Base-by-base conservation (phyloP, 2,888 invertebrate species). In the Drosophila lacicola region DNA sequence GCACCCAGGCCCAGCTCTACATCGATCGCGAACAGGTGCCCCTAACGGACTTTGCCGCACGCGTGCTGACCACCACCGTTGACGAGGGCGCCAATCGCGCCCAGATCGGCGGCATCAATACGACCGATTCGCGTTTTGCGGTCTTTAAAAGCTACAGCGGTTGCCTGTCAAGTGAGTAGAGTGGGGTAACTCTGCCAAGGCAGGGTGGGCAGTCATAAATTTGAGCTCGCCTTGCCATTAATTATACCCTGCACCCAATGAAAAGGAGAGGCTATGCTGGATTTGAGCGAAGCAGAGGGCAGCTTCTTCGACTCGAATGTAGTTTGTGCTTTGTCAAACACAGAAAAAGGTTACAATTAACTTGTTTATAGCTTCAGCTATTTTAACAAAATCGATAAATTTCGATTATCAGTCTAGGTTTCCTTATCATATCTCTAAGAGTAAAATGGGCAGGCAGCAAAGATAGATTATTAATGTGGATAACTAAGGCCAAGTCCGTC, bases 81-180 rank as follows among this genome's bases (percentile, higher is more conserved):
- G 95, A 94, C 76, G 92, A 94, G 47, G 95, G 96, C 9, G 95
- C 95, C 14, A 96, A 96, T 90, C 97, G 97, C 86, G 96, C 97
- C 10, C 97, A 97, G 91, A 95, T 98, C 56, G 97, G 97, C 11
- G 97, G 97, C 25, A 94, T 97, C 14, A 97, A 96, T 85, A 96
- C 97, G 5, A 96, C 95, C 4, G 97, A 97, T 90, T 95, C 96
- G 4, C 94, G 97, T 74, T 95, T 97, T 82, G 95, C 95, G 69
- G 95, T 96, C 66, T 97, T 96, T 90, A 97, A 96, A 90, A 96
- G 96, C 79, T 98, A 97, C 92, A 96, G 96, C 87, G 97, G 98
- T 61, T 98, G 98, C 91, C 93, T 98, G 71, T 97, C 97, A 73
- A 98, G 97, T 97, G 93, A 95, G 95, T 94, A 39, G 0, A 8